A percentile compares a stretch with the other conserved stretches of the same genome.
Evolutionary conservation across 2,113 vertebrate genomes (phyloP).

Genomic region (Pristiophorus japonicus): DNA sequence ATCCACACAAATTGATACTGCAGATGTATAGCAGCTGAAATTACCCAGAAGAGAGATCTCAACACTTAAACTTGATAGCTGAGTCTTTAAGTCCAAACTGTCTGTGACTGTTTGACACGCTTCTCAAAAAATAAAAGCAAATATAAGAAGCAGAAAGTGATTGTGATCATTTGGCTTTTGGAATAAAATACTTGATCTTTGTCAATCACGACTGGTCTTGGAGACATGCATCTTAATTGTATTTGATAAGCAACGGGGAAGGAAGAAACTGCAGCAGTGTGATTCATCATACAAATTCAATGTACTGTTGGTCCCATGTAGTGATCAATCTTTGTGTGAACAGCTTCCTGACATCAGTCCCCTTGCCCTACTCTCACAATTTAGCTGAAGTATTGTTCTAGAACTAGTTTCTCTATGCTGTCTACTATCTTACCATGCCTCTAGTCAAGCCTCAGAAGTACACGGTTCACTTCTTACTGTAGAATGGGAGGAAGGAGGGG

Average conservation of each 20-base stretch:
- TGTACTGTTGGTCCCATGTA: background rate
- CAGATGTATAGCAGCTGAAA: background rate
- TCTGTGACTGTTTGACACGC: background rate
- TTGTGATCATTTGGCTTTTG: background rate
- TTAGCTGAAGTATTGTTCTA: background rate
- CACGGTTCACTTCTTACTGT: background rate
- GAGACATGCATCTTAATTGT: background rate
- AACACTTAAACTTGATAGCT: background rate
- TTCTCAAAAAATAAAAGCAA: background rate
- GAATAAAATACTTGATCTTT: background rate
- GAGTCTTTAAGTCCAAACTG: background rate
- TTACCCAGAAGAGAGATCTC: background rate
- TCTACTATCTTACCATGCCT: no score
- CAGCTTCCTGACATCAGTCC: no score
- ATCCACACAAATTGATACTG: background rate
- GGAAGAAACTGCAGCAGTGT: background rate
- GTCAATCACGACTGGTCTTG: background rate
- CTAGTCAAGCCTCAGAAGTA: background rate
- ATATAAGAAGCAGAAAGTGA: background rate
- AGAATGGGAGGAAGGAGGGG: background rate
- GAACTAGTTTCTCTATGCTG: background rate
- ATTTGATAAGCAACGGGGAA: background rate
- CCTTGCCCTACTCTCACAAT: background rate
- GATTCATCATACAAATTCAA: background rate
- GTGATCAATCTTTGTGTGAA: no score